Evolutionary conservation across 2,888 invertebrate genomes (phyloP).

Genomic region (Macrophya alboannulata): DNA sequence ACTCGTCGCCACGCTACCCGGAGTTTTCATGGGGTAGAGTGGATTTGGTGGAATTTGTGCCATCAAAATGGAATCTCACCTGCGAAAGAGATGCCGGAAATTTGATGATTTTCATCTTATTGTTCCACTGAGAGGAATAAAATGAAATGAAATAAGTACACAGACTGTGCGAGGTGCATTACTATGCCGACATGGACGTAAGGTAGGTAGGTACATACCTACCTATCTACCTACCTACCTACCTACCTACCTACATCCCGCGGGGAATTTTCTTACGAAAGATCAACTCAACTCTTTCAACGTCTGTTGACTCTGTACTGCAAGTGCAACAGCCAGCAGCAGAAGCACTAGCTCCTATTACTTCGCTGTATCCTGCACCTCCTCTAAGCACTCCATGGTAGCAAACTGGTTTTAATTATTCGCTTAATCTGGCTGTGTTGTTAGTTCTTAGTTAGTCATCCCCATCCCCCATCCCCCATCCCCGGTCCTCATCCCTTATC

Average conservation of each 20-base stretch:
- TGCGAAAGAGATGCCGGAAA: too few species aligned
- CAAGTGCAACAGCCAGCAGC: constrained; percentile 19
- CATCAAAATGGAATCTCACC: too few species aligned
- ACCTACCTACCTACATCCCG: neutral
- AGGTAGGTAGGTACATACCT: too few species aligned
- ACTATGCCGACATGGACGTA: too few species aligned
- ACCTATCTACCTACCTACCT: neutral
- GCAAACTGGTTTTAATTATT: constrained; percentile 67
- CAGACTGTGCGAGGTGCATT: too few species aligned
- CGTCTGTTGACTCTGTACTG: constrained; percentile 15
- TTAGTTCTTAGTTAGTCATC: constrained; percentile 62
- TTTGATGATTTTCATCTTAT: too few species aligned
- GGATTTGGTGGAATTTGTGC: too few species aligned
- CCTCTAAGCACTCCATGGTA: constrained; percentile 41
- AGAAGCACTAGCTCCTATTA: constrained; percentile 41
- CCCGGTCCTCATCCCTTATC: neutral
- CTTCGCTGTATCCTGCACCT: constrained; percentile 32
- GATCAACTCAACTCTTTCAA: constrained; percentile 39
- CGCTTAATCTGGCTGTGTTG: constrained; percentile 63
- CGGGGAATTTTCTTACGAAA: constrained; percentile 18
- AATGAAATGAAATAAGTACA: too few species aligned
- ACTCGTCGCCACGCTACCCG: too few species aligned
- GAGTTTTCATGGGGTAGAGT: too few species aligned
- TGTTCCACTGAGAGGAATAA: too few species aligned
- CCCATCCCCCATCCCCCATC: neutral